Conservation (phyloP, 2,797 vertebrate genomes). For the Sparidentex hasta region DNA sequence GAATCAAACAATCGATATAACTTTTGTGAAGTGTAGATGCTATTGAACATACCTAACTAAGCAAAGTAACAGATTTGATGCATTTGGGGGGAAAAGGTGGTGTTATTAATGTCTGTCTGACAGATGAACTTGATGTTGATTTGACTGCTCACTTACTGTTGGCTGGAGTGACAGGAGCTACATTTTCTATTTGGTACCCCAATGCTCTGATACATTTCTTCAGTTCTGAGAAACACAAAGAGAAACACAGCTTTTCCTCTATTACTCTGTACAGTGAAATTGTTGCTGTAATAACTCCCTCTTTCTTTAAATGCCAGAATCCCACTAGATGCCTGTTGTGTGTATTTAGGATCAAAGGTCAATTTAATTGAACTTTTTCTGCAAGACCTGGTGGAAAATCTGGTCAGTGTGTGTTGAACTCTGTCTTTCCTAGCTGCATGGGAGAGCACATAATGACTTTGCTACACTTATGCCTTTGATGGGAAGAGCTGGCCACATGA, state of each 20-base stretch:
- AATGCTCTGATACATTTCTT: not conserved
- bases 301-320: not conserved
- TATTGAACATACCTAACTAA: slow-evolving; percentile 6
- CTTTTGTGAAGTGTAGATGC: slow-evolving; percentile 23
- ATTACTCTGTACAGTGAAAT: not conserved
- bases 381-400: not conserved
- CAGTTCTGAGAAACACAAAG: not conserved
- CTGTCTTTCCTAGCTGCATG: not conserved
- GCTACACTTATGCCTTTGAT: not conserved
- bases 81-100: no score
- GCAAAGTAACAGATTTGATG: not conserved
- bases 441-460: not conserved
- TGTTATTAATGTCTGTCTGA: no score
- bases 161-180: not conserved
- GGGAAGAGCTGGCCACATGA: not conserved
- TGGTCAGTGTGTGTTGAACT: no score
- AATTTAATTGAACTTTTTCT: not conserved
- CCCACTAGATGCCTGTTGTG: not conserved
- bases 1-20: slow-evolving; percentile 39
- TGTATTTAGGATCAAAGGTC: not conserved
- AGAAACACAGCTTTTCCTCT: not conserved
- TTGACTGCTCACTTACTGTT: not conserved
- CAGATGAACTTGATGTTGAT: no score
- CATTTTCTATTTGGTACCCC: not conserved
- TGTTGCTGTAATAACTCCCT: not conserved